Conservation (phyloP, 2,797 vertebrate species). For the Anabas testudineus region DNA sequence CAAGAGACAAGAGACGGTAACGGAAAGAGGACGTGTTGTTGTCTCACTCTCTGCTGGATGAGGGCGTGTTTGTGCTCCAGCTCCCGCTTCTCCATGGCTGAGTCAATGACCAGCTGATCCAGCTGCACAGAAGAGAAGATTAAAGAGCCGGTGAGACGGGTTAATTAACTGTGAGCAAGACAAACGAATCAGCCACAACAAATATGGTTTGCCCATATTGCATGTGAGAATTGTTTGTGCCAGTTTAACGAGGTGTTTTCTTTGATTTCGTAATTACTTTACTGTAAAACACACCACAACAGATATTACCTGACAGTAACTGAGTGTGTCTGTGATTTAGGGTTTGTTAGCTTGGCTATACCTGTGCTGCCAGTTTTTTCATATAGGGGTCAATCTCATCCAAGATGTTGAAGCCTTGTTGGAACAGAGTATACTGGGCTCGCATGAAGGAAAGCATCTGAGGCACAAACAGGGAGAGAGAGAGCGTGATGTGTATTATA, state of each 20-base stretch:
- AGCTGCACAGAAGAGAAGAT: constrained; percentile 81
- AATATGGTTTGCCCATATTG: not conserved
- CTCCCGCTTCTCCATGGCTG: constrained; percentile 95
- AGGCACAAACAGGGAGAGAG: constrained; percentile 14
- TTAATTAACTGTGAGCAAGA: not conserved
- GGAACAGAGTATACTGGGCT: constrained; percentile 95
- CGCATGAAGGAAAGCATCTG: constrained; percentile 99
- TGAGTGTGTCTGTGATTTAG: not conserved
- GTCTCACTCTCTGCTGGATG: constrained; percentile 94
- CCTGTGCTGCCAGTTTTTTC: constrained; percentile 96
- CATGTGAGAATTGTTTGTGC: not conserved
- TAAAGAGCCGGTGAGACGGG: constrained; percentile 15
- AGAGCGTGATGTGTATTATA: not conserved
- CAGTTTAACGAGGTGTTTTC: too few species aligned
- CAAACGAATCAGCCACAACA: not conserved
- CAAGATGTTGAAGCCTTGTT: constrained; percentile 94
- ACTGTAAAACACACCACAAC: not conserved
- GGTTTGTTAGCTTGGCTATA: constrained; percentile 55
- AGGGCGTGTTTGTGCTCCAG: constrained; percentile 96
- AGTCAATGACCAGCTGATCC: constrained; percentile 98
- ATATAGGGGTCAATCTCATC: constrained; percentile 97
- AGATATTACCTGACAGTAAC: not conserved
- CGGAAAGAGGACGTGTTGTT: not conserved
- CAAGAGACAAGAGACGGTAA: not conserved
- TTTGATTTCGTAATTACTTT: not conserved